These are phyloP conservation scores for Timandra comae DNA, from an alignment of 2,888 invertebrate species.

Conservation along the genomic window DNA sequence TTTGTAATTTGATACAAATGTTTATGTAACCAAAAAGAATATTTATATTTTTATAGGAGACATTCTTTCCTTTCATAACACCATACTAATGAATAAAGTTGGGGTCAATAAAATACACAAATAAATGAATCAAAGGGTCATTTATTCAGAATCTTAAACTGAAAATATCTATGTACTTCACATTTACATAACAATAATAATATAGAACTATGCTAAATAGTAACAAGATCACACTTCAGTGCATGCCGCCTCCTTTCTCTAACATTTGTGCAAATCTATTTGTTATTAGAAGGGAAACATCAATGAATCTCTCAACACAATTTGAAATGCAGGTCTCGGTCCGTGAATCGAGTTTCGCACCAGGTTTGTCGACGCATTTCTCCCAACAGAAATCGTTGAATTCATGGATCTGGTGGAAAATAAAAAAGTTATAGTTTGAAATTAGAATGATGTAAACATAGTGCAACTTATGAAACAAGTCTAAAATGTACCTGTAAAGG, in stretches of 20 bases:
- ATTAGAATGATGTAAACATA: no score
- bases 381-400: slow-evolving; percentile 98
- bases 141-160: neutral
- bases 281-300: slow-evolving; percentile 91
- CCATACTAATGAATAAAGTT: no score
- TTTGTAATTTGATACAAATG: no score
- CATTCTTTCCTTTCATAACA: no score
- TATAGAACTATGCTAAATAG: slow-evolving; percentile 14
- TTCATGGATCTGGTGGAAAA: slow-evolving; percentile 93
- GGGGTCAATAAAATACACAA: no score
- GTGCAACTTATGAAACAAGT: no score
- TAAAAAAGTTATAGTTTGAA: no score
- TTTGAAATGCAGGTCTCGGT: slow-evolving; percentile 94
- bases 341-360: slow-evolving; percentile 89
- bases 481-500: no score
- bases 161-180: neutral
- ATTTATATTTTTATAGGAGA: no score
- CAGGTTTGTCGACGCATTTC: slow-evolving; percentile 94
- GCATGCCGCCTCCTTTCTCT: slow-evolving; percentile 83
- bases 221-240: slow-evolving; percentile 34
- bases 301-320: slow-evolving; percentile 96
- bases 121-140: no score
- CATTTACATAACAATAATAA: slow-evolving; percentile 2
- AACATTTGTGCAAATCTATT: slow-evolving; percentile 91
- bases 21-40: no score